Evolutionary conservation across 2,888 invertebrate genomes (phyloP), one percentile per base, ranked within the genome.

Genomic region (Leptinotarsa peninsularis): DNA sequence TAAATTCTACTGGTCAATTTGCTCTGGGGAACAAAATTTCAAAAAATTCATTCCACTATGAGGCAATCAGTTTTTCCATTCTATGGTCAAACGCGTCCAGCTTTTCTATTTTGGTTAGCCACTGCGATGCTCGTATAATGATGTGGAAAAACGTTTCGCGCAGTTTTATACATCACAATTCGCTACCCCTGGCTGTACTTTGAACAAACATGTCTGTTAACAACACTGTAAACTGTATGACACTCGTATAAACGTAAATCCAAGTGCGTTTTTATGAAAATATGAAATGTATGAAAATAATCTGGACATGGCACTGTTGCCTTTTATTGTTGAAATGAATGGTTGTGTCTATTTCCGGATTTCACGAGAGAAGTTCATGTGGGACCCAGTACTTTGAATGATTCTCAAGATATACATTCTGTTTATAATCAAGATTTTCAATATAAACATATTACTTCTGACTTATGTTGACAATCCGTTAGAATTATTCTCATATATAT

Each of bases 181-280:
- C 33, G 63, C 43, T 63, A 17, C 63, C 43, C 63, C 43, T n/a
- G 21, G 63, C 54, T 54, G 52, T 66, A 17, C 17, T 67, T 49
- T 68, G 56, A 72, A 63, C 66, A 50, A 73, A 58, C 67, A 52
- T 58, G 18, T 71, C 49, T 50, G 71, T 73, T 76, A 69, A 73
- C 71, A 66, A 52, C 27, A 69, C 67, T 23, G 60, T 70, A 72
- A 76, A 73, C 60, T 58, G 33, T 27, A 76, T 73, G 67, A 73
- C 70, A 70, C 67, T 69, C 67, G 67, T 68, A 73, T 73, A 68
- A 76, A 71, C 73, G 67, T 5, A 54, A 73, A 76, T 73, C 63
- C 67, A 60, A 27, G 68, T 67, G 73, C 70, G 68, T 73, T 76
- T 71, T 71, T 49, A 52, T 18, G 66, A 70, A 70, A 68, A 56